A percentile compares a stretch with the other conserved stretches of the same genome.
Evolutionary conservation across 2,797 vertebrate species (phyloP).

Genomic region (Morus bassanus): DNA sequence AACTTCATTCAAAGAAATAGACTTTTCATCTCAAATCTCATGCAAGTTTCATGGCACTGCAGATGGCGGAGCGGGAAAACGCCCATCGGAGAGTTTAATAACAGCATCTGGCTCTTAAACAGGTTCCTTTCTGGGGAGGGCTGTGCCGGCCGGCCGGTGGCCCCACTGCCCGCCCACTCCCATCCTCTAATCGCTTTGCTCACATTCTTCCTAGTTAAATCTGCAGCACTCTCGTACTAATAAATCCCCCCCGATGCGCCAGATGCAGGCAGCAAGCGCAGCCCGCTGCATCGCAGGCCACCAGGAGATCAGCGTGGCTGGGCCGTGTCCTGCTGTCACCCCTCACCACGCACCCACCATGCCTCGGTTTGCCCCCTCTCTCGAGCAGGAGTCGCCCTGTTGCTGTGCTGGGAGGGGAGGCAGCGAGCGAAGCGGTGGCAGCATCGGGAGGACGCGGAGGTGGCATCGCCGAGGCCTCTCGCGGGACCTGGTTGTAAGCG

Average conservation of each 20-base stretch:
- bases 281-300: background rate
- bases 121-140: background rate
- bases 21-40: slow-evolving; percentile 10
- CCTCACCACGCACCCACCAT: accelerated
- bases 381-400: accelerated
- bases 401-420: background rate
- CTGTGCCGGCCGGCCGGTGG: background rate
- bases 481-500: background rate
- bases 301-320: background rate
- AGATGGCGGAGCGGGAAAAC: background rate
- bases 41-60: slow-evolving; percentile 2
- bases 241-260: background rate
- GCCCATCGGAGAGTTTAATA: background rate
- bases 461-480: background rate
- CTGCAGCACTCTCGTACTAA: background rate
- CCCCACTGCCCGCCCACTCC: background rate
- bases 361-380: slow-evolving; percentile 4
- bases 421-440: background rate
- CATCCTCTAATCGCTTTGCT: background rate
- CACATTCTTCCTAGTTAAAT: background rate
- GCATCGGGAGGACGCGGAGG: background rate
- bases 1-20: slow-evolving; percentile 20
- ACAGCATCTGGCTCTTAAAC: background rate
- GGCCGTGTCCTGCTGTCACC: background rate
- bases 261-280: background rate